phyloP scores from a whole-genome alignment of 2,113 vertebrate species.

The Cryptotis parvus region DNA sequence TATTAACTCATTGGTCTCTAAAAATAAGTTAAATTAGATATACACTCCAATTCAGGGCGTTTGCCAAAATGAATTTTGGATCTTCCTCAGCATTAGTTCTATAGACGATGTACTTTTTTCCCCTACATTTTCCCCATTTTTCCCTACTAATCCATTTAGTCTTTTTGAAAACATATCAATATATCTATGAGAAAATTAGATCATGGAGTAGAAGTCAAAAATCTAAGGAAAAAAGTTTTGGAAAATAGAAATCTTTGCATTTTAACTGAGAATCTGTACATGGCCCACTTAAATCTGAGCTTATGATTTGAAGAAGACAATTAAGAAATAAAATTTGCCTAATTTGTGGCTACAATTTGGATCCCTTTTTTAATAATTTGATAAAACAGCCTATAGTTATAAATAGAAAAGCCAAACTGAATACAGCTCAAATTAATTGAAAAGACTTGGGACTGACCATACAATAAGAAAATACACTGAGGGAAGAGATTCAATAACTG shows the following conservation, averaged over 20 bases:
- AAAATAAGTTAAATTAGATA: conserved; percentile 17
- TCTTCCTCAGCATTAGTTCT: background rate
- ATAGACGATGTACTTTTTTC: no score
- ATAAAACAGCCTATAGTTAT: conserved; percentile 8
- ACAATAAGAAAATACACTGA: conserved; percentile 22
- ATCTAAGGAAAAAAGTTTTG: background rate
- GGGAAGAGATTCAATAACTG: conserved; percentile 12
- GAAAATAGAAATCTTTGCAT: background rate
- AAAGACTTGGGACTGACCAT: background rate
- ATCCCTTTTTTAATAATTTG: background rate
- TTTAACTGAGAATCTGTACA: background rate
- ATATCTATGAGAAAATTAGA: background rate
- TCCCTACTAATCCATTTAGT: background rate
- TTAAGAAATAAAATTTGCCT: background rate
- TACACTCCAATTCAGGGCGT: background rate
- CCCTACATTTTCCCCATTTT: no score
- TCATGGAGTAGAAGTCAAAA: background rate
- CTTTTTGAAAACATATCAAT: background rate
- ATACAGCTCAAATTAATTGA: background rate
- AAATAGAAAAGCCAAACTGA: conserved; percentile 51
- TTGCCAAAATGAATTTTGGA: background rate
- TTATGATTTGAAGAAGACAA: background rate
- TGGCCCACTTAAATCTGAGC: background rate
- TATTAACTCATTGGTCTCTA: background rate
- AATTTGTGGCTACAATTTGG: background rate